Base-by-base conservation (phyloP, 2,797 vertebrate genomes). In the Gymnodraco acuticeps region DNA sequence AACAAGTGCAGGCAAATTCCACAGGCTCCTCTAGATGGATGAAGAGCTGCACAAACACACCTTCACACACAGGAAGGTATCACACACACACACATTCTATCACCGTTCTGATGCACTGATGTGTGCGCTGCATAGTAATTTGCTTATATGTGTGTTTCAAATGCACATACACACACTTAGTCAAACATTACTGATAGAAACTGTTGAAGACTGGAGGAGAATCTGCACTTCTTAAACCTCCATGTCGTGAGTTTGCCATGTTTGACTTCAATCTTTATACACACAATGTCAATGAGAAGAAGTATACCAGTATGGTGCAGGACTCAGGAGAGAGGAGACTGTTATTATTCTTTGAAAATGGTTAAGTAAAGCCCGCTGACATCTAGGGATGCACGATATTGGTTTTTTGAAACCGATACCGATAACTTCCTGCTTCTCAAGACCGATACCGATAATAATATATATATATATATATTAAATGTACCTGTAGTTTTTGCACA, bases 121-220 rank as follows among this genome's bases (percentile, higher is more conserved):
- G 54, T 64, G 55, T 63, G 64, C 4, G 10, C 50, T 63, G 80
- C 47, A 72, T 77, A n/a, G 77, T 72, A 68, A 81, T 81, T 66
- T 81, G 15, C 43, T 38, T 69, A 77, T 64, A 75, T 61, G 60
- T 54, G 48, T 6, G 52, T 59, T 73, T 73, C 45, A 54, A 77
- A 10, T 15, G 50, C 61, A 43, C 52, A 64, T 2, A 45, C 51
- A 14, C 63, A 31, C 38, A 19, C 38, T 62, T 63, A 48, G 20
- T 64, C 51, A 52, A 48, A 70, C 50, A 53, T 38, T 58, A 38
- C 12, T 47, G 56, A 23, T 17, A 59, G 43, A 56, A 47, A 14
- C 62, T 50, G 41, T 43, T 54, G n/a, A 16, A 50, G 64, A 58
- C 54, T 19, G 19, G 16, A 38, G n/a, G 50, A 19, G 41, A 19